phyloP scores from a whole-genome alignment of 2,888 invertebrate genomes.

The Hipparchia semele region DNA sequence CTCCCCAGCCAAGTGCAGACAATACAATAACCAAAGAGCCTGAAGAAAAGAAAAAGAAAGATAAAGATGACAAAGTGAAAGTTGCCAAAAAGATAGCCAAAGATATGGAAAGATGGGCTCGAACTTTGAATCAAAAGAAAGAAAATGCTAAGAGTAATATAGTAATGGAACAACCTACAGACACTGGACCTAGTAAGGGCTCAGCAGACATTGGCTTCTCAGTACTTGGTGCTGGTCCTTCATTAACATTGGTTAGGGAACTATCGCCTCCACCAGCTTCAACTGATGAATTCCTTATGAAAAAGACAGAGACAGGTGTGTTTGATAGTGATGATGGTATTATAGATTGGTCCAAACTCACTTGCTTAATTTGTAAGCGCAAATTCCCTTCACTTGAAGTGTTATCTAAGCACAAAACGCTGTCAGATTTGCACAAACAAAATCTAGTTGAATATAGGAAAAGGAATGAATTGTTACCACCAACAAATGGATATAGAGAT shows the following conservation, averaged over 20 bases:
- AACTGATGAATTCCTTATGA: constrained; percentile 69
- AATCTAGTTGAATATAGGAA: constrained; percentile 86
- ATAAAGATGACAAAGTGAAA: constrained; percentile 96
- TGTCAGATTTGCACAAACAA: constrained; percentile 97
- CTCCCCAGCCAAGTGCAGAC: constrained; percentile 57
- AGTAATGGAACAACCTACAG: constrained; percentile 74
- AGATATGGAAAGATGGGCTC: constrained; percentile 94
- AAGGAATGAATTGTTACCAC: constrained; percentile 63
- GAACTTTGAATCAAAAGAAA: constrained; percentile 98
- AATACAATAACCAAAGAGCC: constrained; percentile 67
- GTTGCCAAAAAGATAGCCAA: constrained; percentile 99
- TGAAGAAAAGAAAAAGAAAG: constrained; percentile 87
- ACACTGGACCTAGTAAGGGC: constrained; percentile 84
- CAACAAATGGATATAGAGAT: constrained; percentile 89
- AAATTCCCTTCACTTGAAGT: constrained; percentile 96
- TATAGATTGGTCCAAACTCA: constrained; percentile 94
- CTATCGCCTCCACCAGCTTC: constrained; percentile 60
- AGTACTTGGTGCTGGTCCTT: constrained; percentile 89
- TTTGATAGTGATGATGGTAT: constrained; percentile 89
- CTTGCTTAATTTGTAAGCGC: constrained; percentile 97
- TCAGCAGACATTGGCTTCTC: constrained; percentile 97
- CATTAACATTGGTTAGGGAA: constrained; percentile 67
- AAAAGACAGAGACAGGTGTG: constrained; percentile 76
- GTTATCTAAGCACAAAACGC: constrained; percentile 93
- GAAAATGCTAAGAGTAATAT: constrained; percentile 82